Evolutionary conservation across 2,113 vertebrate species (phyloP).

Genomic region (Orycteropus afer): DNA sequence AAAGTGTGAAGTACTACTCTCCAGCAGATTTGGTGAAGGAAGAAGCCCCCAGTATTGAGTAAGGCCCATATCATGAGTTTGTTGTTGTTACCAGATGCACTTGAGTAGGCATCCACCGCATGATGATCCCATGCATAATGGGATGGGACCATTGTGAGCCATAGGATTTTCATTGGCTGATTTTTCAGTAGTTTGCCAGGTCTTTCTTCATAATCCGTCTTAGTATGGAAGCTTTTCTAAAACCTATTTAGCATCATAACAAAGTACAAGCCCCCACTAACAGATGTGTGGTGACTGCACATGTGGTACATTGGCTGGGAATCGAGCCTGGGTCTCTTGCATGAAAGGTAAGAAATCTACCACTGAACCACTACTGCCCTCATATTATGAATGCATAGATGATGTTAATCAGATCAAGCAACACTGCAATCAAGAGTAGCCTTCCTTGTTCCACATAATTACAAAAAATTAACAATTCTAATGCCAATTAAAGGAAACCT

Average conservation of each 20-base stretch:
- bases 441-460: background rate
- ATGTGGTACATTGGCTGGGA: too few species aligned
- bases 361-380: background rate
- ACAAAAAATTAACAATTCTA: background rate
- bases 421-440: rapidly evolving
- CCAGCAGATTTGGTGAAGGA: background rate
- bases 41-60: background rate
- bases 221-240: background rate
- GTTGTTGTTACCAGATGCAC: background rate
- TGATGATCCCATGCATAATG: too few species aligned
- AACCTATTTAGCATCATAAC: background rate
- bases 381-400: rapidly evolving
- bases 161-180: background rate
- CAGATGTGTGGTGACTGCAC: background rate
- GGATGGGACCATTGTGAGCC: background rate
- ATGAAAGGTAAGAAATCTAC: background rate
- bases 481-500: background rate
- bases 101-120: background rate
- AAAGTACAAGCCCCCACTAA: background rate
- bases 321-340: background rate
- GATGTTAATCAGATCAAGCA: background rate
- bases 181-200: background rate
- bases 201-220: background rate
- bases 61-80: background rate
- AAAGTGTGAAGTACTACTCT: background rate